Evolutionary conservation across 2,797 vertebrate genomes (phyloP).

Genomic region (Antennarius maculatus): DNA sequence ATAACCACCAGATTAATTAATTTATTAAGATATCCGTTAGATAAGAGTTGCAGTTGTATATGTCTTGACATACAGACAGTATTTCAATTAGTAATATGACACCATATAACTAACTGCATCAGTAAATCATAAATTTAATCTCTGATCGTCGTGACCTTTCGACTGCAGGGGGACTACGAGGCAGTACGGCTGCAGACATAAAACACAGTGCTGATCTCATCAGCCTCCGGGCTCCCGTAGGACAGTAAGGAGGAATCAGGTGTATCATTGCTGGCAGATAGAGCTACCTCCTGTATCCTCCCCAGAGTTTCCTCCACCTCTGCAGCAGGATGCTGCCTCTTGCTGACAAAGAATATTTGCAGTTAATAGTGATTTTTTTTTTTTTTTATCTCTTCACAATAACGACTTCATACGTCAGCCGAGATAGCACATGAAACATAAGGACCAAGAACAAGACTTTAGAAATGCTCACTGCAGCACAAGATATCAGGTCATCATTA

Average conservation of each 20-base stretch:
- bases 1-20: neutral
- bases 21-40: neutral
- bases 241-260: slow-evolving; percentile 34
- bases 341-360: neutral
- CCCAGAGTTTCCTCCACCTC: slow-evolving; percentile 15
- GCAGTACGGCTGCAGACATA: slow-evolving; percentile 45
- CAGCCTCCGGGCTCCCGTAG: slow-evolving; percentile 19
- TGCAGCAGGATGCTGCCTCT: neutral
- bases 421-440: neutral
- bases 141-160: slow-evolving; percentile 58
- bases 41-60: neutral
- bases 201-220: slow-evolving; percentile 42
- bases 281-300: slow-evolving; percentile 65
- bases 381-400: neutral
- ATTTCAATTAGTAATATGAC: slow-evolving; percentile 25
- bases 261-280: slow-evolving; percentile 47
- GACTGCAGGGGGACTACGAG: slow-evolving; percentile 41
- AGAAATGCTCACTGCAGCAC: slow-evolving; percentile 2
- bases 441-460: neutral
- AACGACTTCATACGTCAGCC: neutral
- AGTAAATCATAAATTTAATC: slow-evolving; percentile 50
- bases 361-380: neutral
- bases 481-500: slow-evolving; percentile 25
- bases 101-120: slow-evolving; percentile 9
- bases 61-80: neutral